Conservation (phyloP, 1,140 invertebrate species). For the Bombus picipes region DNA sequence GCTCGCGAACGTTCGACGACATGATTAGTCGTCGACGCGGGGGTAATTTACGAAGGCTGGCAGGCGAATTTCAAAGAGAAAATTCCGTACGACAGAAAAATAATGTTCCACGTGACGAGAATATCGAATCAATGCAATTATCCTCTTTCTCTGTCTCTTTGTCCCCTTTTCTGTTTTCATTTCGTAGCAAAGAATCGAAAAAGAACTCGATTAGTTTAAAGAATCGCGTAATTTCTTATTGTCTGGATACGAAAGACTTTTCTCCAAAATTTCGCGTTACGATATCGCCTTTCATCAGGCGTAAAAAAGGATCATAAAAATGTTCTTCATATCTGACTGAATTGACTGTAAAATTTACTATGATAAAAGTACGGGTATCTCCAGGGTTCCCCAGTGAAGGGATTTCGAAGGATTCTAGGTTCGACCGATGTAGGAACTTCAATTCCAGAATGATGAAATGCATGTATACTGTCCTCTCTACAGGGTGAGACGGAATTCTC, state of each 20-base stretch:
- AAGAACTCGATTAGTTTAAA: background rate
- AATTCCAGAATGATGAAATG: background rate
- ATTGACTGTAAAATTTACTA: slow-evolving; percentile 28
- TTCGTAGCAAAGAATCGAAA: no score
- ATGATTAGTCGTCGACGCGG: slow-evolving; percentile 55
- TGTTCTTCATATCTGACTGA: background rate
- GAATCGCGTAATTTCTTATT: background rate
- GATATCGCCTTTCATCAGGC: background rate
- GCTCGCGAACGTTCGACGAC: slow-evolving; percentile 49
- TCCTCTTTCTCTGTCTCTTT: background rate
- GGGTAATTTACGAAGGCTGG: slow-evolving; percentile 51
- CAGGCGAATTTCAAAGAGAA: slow-evolving; percentile 7
- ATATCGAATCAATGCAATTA: slow-evolving; percentile 31
- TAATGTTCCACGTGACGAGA: slow-evolving; percentile 28
- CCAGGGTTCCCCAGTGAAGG: background rate
- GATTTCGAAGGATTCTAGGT: background rate
- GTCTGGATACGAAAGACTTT: background rate
- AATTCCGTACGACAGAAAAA: slow-evolving; percentile 20
- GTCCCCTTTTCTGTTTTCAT: background rate
- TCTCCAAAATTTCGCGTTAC: background rate
- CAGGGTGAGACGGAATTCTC: background rate
- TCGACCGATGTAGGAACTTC: background rate
- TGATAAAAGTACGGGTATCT: slow-evolving; percentile 15
- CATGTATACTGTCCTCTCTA: background rate
- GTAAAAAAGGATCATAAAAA: slow-evolving; percentile 15